Evolutionary conservation across 2,888 invertebrate genomes (phyloP), one percentile per base, ranked within the genome.

Genomic region (Epinotia bilunana): DNA sequence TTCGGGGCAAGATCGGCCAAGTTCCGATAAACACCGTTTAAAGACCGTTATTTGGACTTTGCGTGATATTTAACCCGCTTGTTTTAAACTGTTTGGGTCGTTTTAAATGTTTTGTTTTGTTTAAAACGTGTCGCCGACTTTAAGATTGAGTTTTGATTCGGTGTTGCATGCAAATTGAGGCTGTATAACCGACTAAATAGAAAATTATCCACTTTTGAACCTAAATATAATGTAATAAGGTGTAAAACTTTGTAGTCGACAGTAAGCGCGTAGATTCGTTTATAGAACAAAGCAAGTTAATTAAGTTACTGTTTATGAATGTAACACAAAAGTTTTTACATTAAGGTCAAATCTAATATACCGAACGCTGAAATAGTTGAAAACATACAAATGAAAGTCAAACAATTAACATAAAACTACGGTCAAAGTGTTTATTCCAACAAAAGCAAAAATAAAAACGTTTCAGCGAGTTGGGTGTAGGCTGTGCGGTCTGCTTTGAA

Each of bases 11-110:
- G 73, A 62, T 49, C 65, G 55, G 9, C 55, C 49, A 68, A 68
- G 16, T 73, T 67, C n/a, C 46, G 64, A 46, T 73, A 67, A 73
- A 73, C 61, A 73, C 61, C 61, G 73, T 53, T 73, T 73, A 61
- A 28, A 39, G 20, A 28, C 60, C 20, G 68, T 57, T 64, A 61
- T 70, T 63, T 43, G 69, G 43, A 58, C 43, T 39, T n/a, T n/a
- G 60, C 16, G 69, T 12, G 11, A 11, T 60, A n/a, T 60, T 49
- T 23, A 57, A 49, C 46, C 46, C 46, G 58, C 18, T 28, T 61
- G 33, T 74, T 70, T 62, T 46, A 18, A 69, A 46, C 46, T 46
- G 28, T 18, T 71, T 9, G 9, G 23, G 39, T 65, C 39, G 69
- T 49, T 74, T 74, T 53, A 60, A 60, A 57, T 57, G 58, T 58